phyloP scores from a whole-genome alignment of 2,888 invertebrate species.

The Polydrusus tereticollis region DNA sequence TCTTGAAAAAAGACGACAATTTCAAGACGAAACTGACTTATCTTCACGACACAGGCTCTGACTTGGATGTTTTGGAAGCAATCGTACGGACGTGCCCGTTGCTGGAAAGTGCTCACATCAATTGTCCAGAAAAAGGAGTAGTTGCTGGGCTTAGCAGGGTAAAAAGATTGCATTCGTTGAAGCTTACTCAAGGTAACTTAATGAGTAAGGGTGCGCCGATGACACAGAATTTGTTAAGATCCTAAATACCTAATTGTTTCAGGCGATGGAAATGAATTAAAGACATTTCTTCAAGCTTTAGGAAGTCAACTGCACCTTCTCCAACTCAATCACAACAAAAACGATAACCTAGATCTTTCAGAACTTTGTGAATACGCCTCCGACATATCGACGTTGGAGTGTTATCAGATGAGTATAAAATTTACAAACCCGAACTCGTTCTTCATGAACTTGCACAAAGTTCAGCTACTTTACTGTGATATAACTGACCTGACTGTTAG shows the following conservation, averaged over 20 bases:
- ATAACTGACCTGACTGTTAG: slow-evolving; percentile 72
- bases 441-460: slow-evolving; percentile 73
- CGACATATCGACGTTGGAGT: slow-evolving; percentile 74
- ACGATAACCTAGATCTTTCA: slow-evolving; percentile 59
- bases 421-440: slow-evolving; percentile 70
- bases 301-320: slow-evolving; percentile 58
- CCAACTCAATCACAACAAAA: slow-evolving; percentile 60
- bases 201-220: no score
- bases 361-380: slow-evolving; percentile 63
- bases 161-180: slow-evolving; percentile 68
- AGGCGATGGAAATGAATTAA: slow-evolving; percentile 68
- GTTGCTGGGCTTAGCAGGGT: slow-evolving; percentile 69
- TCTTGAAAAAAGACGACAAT: slow-evolving; percentile 70
- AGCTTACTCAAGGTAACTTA: slow-evolving; percentile 66
- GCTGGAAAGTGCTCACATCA: slow-evolving; percentile 76
- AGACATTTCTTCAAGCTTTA: slow-evolving; percentile 70
- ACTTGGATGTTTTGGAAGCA: slow-evolving; percentile 71
- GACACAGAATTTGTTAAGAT: no score
- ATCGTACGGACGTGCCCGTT: slow-evolving; percentile 74
- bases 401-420: slow-evolving; percentile 75
- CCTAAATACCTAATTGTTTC: no score
- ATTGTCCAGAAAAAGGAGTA: slow-evolving; percentile 68
- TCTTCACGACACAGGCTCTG: slow-evolving; percentile 76
- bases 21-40: slow-evolving; percentile 77
- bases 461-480: slow-evolving; percentile 78